phyloP scores from a whole-genome alignment of 2,797 vertebrate species.

The Phalanger gymnotis region DNA sequence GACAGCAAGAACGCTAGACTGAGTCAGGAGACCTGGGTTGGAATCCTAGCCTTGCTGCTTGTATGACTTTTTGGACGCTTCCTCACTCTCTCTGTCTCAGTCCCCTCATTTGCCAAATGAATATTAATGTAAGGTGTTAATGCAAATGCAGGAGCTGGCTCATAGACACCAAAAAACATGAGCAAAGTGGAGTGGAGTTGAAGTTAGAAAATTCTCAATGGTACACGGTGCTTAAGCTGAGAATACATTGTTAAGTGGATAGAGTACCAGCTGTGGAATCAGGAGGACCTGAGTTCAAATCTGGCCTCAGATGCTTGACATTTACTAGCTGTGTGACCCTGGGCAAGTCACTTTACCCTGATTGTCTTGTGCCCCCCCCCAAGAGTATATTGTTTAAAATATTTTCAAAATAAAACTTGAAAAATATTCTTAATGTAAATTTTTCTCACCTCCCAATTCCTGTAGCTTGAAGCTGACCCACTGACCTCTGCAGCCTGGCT shows the following conservation, averaged over 20 bases:
- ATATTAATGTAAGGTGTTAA: not conserved
- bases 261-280: too few relatives aligned
- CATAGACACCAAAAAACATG: not conserved
- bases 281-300: too few relatives aligned
- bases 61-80: not conserved
- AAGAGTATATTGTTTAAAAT: not conserved
- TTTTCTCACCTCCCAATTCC: not conserved
- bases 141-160: not conserved
- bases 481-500: not conserved
- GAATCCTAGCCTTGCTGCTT: not conserved
- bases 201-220: not conserved
- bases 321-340: too few relatives aligned
- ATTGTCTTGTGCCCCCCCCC: too few relatives aligned
- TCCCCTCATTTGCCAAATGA: not conserved
- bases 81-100: not conserved
- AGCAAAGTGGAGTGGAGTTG: not conserved
- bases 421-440: not conserved
- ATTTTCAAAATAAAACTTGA: constrained; percentile 18
- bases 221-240: not conserved
- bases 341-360: too few relatives aligned
- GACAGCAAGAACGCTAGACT: not conserved
- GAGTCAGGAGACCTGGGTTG: not conserved
- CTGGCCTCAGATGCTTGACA: too few relatives aligned
- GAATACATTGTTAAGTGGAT: too few relatives aligned
- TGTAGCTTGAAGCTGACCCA: not conserved